These are phyloP conservation scores for Toxotes lorentzi DNA, from an alignment of 2,797 vertebrate species.

Conservation along the genomic window DNA sequence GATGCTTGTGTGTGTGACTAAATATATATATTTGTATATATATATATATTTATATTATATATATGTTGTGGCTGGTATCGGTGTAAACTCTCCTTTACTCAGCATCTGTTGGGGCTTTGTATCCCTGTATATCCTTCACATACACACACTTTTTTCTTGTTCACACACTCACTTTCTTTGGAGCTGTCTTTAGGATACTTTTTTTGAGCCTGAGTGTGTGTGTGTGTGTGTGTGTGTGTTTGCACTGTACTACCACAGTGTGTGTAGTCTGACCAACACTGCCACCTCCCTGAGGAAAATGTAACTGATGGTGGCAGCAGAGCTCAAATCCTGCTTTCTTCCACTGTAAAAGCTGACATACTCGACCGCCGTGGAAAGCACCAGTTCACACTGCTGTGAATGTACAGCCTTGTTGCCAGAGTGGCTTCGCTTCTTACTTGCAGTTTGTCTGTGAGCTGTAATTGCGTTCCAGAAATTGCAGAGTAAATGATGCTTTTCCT, in stretches of 20 bases:
- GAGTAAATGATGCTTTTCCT: constrained; percentile 85
- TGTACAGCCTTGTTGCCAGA: not conserved
- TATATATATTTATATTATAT: constrained; percentile 24
- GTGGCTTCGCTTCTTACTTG: not conserved
- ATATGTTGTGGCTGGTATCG: constrained; percentile 19
- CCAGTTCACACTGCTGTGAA: not conserved
- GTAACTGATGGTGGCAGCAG: constrained; percentile 59
- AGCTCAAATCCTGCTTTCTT: not conserved
- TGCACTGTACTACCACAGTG: constrained; percentile 1
- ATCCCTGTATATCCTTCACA: constrained; percentile 39
- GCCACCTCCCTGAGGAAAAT: constrained; percentile 80
- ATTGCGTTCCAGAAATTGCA: constrained; percentile 71
- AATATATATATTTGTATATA: not conserved
- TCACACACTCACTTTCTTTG: constrained; percentile 26
- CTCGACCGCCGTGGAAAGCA: not conserved
- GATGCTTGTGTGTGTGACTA: constrained; percentile 14
- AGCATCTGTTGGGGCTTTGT: constrained; percentile 70
- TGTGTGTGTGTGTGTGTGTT: constrained; percentile 35
- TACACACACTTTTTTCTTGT: constrained; percentile 2
- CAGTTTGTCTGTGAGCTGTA: constrained; percentile 49
- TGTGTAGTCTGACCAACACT: constrained; percentile 79
- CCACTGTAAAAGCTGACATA: not conserved
- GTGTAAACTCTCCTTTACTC: constrained; percentile 55
- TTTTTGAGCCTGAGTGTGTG: constrained; percentile 23
- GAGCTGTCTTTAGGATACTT: not conserved